Evolutionary conservation across 2,113 vertebrate species (phyloP).

Genomic region (Bufo bufo): DNA sequence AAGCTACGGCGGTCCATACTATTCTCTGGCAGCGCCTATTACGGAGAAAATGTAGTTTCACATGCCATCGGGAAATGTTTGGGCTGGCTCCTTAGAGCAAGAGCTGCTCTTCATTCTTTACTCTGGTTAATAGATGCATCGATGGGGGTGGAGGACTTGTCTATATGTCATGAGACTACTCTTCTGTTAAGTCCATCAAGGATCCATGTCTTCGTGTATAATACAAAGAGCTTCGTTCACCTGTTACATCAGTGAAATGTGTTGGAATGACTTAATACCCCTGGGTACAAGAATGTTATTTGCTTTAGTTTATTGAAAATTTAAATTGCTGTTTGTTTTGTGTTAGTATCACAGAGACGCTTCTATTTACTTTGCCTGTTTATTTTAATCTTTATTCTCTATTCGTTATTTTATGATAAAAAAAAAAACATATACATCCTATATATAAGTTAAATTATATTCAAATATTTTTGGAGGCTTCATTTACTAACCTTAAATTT

Average conservation of each 20-base stretch:
- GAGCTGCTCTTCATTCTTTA: background rate
- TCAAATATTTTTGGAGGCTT: no score
- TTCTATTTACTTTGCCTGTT: background rate
- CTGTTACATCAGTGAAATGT: slow-evolving; percentile 23
- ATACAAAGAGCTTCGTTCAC: background rate
- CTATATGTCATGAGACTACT: no score
- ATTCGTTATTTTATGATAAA: slow-evolving; percentile 3
- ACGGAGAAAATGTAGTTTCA: no score
- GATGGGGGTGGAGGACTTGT: background rate
- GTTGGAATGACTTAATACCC: slow-evolving; percentile 32
- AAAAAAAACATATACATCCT: no score
- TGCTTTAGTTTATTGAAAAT: slow-evolving; percentile 27
- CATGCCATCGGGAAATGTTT: no score
- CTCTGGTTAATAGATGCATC: no score
- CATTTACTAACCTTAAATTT: no score
- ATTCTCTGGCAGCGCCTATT: no score
- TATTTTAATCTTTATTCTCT: slow-evolving; percentile 21
- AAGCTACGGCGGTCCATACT: no score
- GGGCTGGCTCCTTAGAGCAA: background rate
- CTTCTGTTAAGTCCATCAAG: background rate
- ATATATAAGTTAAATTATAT: no score
- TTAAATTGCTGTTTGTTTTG: background rate
- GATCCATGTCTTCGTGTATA: background rate
- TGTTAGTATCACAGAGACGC: background rate
- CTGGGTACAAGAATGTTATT: slow-evolving; percentile 31